Percentiles rank a stretch among this genome's conserved stretches.
Evolutionary conservation across 2,888 invertebrate genomes (phyloP).

Genomic region (Dynastes maya): DNA sequence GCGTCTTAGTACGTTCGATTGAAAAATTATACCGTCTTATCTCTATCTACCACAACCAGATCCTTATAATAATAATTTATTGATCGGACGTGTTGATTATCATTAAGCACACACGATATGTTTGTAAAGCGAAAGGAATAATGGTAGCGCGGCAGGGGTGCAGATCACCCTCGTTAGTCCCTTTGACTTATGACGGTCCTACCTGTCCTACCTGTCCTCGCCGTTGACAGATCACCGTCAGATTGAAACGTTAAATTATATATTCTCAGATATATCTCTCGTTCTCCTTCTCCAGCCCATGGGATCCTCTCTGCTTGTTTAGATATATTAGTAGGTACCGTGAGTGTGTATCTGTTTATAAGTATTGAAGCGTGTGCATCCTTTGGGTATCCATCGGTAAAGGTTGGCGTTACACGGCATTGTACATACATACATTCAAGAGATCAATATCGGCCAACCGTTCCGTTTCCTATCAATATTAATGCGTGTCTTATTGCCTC

Average conservation of each 20-base stretch:
- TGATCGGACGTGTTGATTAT: slow-evolving; percentile 47
- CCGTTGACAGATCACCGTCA: slow-evolving; percentile 52
- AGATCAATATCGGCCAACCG: slow-evolving; percentile 47
- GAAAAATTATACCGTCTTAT: slow-evolving; percentile 44
- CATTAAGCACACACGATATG: slow-evolving; percentile 43
- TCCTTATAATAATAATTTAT: slow-evolving; percentile 46
- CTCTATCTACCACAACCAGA: slow-evolving; percentile 22
- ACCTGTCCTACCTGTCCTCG: slow-evolving; percentile 53
- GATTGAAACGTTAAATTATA: slow-evolving; percentile 52
- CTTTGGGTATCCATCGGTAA: slow-evolving; percentile 13
- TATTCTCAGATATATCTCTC: slow-evolving; percentile 45
- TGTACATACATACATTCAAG: not conserved
- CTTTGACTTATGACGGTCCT: slow-evolving; percentile 54
- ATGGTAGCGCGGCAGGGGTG: slow-evolving; percentile 50
- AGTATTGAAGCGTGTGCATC: slow-evolving; percentile 9
- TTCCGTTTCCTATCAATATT: slow-evolving; percentile 47
- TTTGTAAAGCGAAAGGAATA: slow-evolving; percentile 42
- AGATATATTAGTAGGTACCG: slow-evolving; percentile 10
- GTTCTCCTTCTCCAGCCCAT: slow-evolving; percentile 14
- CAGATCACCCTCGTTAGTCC: slow-evolving; percentile 53
- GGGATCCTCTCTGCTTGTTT: not conserved
- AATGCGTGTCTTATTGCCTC: slow-evolving; percentile 45
- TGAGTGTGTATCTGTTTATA: slow-evolving; percentile 15
- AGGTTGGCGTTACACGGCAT: slow-evolving; percentile 4
- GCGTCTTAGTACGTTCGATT: slow-evolving; percentile 16